Base-by-base conservation (phyloP, 2,888 invertebrate genomes). In the Sipha maydis region DNA sequence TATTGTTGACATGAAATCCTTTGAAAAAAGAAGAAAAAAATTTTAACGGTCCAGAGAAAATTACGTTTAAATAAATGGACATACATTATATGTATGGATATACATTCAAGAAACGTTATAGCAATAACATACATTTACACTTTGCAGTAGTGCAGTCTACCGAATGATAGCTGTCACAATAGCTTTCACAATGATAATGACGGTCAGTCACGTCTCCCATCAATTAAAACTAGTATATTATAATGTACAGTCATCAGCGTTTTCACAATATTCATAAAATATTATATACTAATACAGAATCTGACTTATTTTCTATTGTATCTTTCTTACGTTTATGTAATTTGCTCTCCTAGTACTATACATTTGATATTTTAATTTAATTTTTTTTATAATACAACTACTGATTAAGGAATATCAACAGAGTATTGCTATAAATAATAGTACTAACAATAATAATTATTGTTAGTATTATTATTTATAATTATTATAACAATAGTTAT, bases 221-320 rank as follows among this genome's bases (percentile, higher is more conserved):
- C 31, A 71, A 28, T 71, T 31, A 71, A 28, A 31, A 31, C 71
- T 71, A 14, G 28, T 17, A 71, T 25, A 61, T 61, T 61, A 28
- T 31, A 25, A 17, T 28, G 11, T 31, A 71, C 28, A 71, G 31
- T 71, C 71, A 31, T 71, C 14, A 31, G 31, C 71, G 31, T 71
- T 31, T 4, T 17, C 71, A 71, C 11, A 31, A 71, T 71, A 28
- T 71, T 31, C 71, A 31, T 80, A 56, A 34, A 38, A 17, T 80
- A 79, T 79, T 69, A 69, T 82, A 61, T 7, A 14, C 71, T 71
- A 71, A 48, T 48, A 61, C 34, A 31, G 25, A 48, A 48, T 83
- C 71, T 83, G 83, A 83, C 83, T 28, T 83, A 71, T 41, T 41
- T 71, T 83, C 31, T 34, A 71, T 71, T 71, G 54, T 48, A 69